These are phyloP conservation scores for Pheosia tremula DNA, from an alignment of 2,888 invertebrate genomes.

Conservation along the genomic window DNA sequence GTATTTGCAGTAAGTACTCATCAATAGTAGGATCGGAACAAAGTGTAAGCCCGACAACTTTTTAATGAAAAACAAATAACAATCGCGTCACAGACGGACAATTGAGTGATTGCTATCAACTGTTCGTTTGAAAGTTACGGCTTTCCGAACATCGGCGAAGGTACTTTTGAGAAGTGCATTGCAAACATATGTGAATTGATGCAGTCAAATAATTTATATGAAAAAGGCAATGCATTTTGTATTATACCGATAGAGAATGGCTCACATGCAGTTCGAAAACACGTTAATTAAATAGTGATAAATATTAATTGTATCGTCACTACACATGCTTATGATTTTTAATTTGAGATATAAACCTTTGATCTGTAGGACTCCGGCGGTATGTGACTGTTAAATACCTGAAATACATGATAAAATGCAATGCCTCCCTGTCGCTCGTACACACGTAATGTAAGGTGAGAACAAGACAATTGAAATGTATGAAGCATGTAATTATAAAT, in stretches of 20 bases:
- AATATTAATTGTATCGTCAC: constrained; percentile 61
- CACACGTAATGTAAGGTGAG: constrained; percentile 39
- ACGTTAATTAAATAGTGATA: constrained; percentile 45
- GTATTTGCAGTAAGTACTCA: background rate
- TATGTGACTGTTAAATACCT: constrained; percentile 98
- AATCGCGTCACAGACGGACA: background rate
- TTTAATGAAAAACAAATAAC: background rate
- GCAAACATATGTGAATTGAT: constrained; percentile 4
- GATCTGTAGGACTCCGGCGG: constrained; percentile 96
- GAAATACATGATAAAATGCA: constrained; percentile 86
- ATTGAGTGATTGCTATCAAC: too few relatives aligned
- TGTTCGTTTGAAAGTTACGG: too few relatives aligned
- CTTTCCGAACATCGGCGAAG: background rate
- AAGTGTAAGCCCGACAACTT: too few relatives aligned
- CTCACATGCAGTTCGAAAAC: constrained; percentile 63
- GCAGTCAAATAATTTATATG: constrained; percentile 35
- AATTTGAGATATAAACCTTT: constrained; percentile 90
- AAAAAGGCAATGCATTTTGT: constrained; percentile 50
- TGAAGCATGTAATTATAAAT: constrained; percentile 23
- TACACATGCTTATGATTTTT: constrained; percentile 81
- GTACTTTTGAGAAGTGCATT: background rate
- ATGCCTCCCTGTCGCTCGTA: constrained; percentile 63
- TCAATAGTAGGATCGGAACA: background rate
- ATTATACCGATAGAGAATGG: constrained; percentile 46
- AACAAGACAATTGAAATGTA: constrained; percentile 37